phyloP scores from a whole-genome alignment of 2,113 vertebrate species.

The Labrus mixtus region DNA sequence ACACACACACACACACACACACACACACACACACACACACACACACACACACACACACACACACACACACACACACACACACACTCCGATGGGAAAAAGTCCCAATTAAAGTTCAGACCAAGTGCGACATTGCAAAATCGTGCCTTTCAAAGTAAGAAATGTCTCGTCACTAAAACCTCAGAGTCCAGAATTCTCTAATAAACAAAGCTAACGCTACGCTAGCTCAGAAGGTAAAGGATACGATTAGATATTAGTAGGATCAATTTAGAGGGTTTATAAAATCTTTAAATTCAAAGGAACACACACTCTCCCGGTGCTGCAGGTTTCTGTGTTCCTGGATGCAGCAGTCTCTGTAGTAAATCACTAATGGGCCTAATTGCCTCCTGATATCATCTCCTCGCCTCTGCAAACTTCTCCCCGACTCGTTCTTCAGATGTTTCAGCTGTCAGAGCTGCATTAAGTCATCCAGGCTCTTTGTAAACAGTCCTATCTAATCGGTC shows the following conservation, averaged over 20 bases:
- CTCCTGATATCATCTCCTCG: not conserved
- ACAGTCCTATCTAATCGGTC: slow-evolving; percentile 49
- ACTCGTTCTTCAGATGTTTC: not conserved
- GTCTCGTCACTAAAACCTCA: too few species aligned
- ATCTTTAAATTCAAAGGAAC: too few species aligned
- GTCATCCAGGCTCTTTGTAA: slow-evolving; percentile 50
- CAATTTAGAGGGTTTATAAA: too few species aligned
- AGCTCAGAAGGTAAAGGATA: too few species aligned
- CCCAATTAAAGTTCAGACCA: slow-evolving; percentile 16
- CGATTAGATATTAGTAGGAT: too few species aligned
- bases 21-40: slow-evolving; percentile 17
- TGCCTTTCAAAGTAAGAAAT: not conserved
- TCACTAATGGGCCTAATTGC: not conserved
- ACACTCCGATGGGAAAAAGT: slow-evolving; percentile 1
- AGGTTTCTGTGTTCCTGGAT: too few species aligned
- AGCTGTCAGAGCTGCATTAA: slow-evolving; percentile 40
- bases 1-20: not conserved
- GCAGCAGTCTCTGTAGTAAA: not conserved
- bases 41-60: slow-evolving; percentile 18
- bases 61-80: not conserved
- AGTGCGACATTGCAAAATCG: not conserved
- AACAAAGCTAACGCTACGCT: too few species aligned
- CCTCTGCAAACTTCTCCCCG: not conserved
- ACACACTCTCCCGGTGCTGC: too few species aligned
- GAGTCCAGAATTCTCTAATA: not conserved